Base-by-base conservation (phyloP, 2,888 invertebrate species). In the Baronia brevicornis region DNA sequence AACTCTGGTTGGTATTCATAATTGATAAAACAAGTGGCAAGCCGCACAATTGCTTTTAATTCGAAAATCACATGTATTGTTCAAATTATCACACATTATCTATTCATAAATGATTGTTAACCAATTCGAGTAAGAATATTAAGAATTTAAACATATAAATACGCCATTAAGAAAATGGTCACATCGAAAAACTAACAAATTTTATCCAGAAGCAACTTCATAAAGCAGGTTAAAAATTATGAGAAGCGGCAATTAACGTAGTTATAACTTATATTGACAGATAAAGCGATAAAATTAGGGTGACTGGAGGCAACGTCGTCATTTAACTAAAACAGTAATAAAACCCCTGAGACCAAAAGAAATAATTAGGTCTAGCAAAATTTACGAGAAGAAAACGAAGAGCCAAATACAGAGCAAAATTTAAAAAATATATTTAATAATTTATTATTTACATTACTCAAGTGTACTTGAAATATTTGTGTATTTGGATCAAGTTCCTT, bases 291-390 rank as follows among this genome's bases (percentile, higher is more conserved):
- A 25, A 41, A 34, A 41, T 38, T 38, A 40, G 27, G 30, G 29
- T 26, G 31, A 17, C 24, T n/a, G n/a, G 26, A 26, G 30, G 28
- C 36, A 35, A 24, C 26, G 31, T 27, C 31, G 34, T 33, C 36
- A 37, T 38, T 46, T 46, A 41, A 50, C 46, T 44, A 50, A 45
- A 46, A 47, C 46, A 38, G 43, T 46, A 43, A 44, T 48, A 43
- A 44, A 45, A 39, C 39, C 37, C 23, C 37, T 15, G 35, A 33
- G 33, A 31, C 28, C 13, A 25, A 35, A 14, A 32, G 26, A 35
- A 31, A 36, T 36, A 32, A 34, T 32, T 32, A 26, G 6, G 27
- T 18, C 25, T 15, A 23, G 22, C 28, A 8, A 15, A 26, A 35
- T 27, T 35, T 26, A 25, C 11, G 21, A 22, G 17, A 12, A 29